Base-by-base conservation (phyloP, 2,888 invertebrate genomes). In the Stenichneumon culpator region DNA sequence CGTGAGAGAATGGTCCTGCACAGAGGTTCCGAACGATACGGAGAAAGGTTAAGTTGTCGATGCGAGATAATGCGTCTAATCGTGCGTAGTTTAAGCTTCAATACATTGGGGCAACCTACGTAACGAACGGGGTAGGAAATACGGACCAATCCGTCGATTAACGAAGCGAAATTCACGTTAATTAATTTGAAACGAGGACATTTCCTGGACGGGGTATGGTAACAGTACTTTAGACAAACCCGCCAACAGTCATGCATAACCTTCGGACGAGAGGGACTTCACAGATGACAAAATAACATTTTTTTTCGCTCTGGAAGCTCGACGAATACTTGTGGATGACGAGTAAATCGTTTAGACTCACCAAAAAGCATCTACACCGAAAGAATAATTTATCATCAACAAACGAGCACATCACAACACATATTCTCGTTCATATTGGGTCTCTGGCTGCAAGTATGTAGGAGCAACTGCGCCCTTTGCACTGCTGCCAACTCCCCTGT, bases 361-460 rank as follows among this genome's bases (percentile, higher is more conserved):
- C 93, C 93, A 92, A 93, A 88, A 92, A 93, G 90, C 93, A 93
- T 93, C 90, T 91, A 93, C 92, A 91, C 91, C 86, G 87, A 86
- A 88, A 89, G 88, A 89, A 87, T 89, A 89, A 88, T 89, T 91
- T 93, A 92, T 93, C 92, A 92, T 92, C 91, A 91, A 92, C 91
- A 89, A 88, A 89, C 90, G 87, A 72, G 89, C 88, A 90, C 90
- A 90, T 91, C 89, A 90, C 90, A 90, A 89, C 90, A 89, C 88
- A 86, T 86, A 84, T 84, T 88, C 54, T 84, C 87, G 86, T 81
- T 87, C 87, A 88, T 88, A 81, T 84, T 83, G 74, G 83, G 57
- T 54, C 50, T 60, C 39, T 78, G 57, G 47, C 39, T 54, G 60
- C 63, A 67, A 82, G 52, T 83, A 54, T 75, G 75, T 63, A 36